Base-by-base conservation (phyloP, 1,140 invertebrate genomes). In the Aradophagus sp. region DNA sequence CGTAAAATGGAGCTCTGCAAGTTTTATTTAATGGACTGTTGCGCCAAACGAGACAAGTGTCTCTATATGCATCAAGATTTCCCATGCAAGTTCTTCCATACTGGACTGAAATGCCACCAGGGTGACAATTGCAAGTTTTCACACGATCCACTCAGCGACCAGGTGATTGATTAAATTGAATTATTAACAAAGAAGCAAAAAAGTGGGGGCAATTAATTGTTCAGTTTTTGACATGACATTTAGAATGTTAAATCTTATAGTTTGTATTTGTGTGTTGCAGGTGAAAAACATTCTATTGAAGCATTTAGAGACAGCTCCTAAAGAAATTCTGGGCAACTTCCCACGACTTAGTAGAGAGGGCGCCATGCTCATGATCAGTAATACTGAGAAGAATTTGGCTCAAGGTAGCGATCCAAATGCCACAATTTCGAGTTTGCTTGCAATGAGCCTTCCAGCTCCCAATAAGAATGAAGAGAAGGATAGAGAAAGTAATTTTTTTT, bases 41-140 rank as follows among this genome's bases (percentile, higher is more conserved):
- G 97, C 86, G 93, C 94, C 5, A 98, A 98, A 87, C 91, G 93
- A 67, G 95, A 97, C 67, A 96, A 96, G 83, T 99, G 97, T 87
- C 87, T 96, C 2, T 99, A 97, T 79, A 95, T 99, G 92, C 97
- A 99, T 87, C 91, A 93, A 73, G 96, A 98, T 81, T 99, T 97
- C 82, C 97, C 97, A 23, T 99, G 97, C 86, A 98, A 98, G 88
- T 98, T 94, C 87, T 98, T 93, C 80, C 97, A 99, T 78, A 95
- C 95, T 34, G 96, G 95, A 71, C 89, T 95, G 71, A 91, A 93
- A 36, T 98, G 97, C 84, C 89, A 89, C 66, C 85, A 88, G 12
- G 91, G 89, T 10, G 92, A 94, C 14, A 92, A 92, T 48, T 99
- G 97, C 86, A 95, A 97, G 85, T 99, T 98, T 83, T 95, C 95